Percentiles rank a stretch among this genome's conserved stretches.
Conservation (phyloP, 2,113 vertebrate species). For the Parus major region DNA sequence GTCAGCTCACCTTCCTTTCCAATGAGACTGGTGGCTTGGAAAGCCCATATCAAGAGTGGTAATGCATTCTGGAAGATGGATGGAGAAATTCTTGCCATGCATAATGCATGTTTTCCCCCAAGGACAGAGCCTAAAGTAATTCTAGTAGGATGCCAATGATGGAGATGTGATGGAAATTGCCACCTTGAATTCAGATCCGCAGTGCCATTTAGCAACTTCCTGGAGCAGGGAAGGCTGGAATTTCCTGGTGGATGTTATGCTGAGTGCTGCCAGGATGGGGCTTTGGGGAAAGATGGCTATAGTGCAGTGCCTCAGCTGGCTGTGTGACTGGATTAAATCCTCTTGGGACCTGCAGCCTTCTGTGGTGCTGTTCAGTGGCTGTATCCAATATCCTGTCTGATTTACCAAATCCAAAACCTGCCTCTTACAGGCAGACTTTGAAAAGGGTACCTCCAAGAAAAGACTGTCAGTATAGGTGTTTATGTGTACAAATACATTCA, state of each 20-base stretch:
- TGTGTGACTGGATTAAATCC: background rate
- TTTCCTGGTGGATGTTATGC: background rate
- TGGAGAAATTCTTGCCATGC: slow-evolving; percentile 10
- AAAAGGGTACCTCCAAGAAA: background rate
- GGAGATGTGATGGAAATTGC: background rate
- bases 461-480: background rate
- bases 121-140: background rate
- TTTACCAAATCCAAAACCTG: background rate
- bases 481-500: background rate
- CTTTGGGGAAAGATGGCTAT: background rate
- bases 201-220: background rate
- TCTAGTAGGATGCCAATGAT: background rate
- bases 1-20: background rate
- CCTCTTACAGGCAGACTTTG: background rate
- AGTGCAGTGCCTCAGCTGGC: background rate
- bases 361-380: background rate
- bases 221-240: background rate
- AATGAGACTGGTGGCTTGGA: background rate
- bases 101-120: background rate
- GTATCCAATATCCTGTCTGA: background rate
- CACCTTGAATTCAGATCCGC: background rate
- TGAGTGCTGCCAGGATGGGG: background rate
- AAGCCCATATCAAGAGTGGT: background rate
- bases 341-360: background rate
- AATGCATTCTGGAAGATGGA: slow-evolving; percentile 9